Percentiles rank a stretch among this genome's conserved stretches.
Evolutionary conservation across 1,140 invertebrate species (phyloP).

Genomic region (Drosophila malerkotliana): DNA sequence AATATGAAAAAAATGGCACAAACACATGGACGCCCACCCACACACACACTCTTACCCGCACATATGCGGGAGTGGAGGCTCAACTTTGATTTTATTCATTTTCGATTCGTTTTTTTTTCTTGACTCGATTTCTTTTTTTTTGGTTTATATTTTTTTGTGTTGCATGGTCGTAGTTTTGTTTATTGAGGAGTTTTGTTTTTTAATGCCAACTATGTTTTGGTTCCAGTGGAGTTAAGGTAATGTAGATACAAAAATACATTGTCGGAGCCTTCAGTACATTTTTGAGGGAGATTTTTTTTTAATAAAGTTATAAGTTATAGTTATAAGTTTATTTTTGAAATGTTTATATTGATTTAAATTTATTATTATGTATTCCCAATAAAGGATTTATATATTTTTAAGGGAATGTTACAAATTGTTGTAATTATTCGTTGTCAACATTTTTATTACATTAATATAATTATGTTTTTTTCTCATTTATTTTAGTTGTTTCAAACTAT

Average conservation of each 20-base stretch:
- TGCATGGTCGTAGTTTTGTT: background rate
- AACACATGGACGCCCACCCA: constrained; percentile 19
- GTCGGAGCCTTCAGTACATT: no score
- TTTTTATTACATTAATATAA: no score
- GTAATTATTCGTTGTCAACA: no score
- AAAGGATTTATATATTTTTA: no score
- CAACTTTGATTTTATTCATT: constrained; percentile 34
- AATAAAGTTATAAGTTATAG: no score
- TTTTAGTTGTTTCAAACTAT: no score
- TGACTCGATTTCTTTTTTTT: constrained; percentile 10
- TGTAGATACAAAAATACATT: background rate
- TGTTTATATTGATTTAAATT: no score
- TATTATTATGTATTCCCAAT: no score
- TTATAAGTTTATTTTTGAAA: no score
- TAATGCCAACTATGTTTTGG: background rate
- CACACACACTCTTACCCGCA: constrained; percentile 9
- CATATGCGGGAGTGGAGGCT: background rate
- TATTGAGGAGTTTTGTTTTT: background rate
- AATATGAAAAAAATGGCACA: constrained; percentile 3
- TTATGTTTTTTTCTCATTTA: no score
- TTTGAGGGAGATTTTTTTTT: no score
- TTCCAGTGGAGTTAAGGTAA: background rate
- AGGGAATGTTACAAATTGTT: no score
- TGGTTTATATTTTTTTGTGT: background rate
- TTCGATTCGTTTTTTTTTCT: constrained; percentile 16